Base-by-base conservation (phyloP, 1,140 invertebrate genomes). In the Campoletis sonorensis region DNA sequence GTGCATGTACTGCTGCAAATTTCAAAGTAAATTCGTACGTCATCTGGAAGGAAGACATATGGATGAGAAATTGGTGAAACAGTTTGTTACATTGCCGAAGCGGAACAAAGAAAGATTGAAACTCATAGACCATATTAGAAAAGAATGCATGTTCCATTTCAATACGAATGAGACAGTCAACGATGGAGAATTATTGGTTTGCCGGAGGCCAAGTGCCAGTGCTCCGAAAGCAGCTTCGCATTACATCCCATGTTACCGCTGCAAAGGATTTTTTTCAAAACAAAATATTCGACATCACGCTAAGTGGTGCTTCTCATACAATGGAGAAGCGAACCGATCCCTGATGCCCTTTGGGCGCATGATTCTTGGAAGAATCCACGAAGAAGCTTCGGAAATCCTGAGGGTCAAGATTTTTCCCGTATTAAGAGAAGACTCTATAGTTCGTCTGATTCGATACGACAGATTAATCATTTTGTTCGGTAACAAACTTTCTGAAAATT, bases 401-500 rank as follows among this genome's bases (percentile, higher is more conserved):
- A 49, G 76, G 51, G 40, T 67, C 21, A 27, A 70, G 8, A 15
- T 85, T n/a, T 81, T 82, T 15, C 81, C 82, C 13, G n/a, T 73
- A 15, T 23, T 82, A 21, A 73, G 82, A 58, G 82, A 85, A 72
- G 81, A 85, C 16, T 64, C 81, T 15, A 80, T 82, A 18, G 78
- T 78, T 15, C 58, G 78, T 1, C 21, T 49, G 0, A 83, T 84
- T 13, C 30, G 79, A 27, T 85, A 84, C 75, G 82, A 85, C 75
- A 26, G 80, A 0, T 21, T 84, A 23, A n/a, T 84, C 1, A 85
- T 82, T 23, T 10, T 40, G 13, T 84, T 71, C 61, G 84, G 40
- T 0, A 85, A 85, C 33, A 82, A 81, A 73, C 61, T 83, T 58
- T 79, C 82, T 72, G 75, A 72, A 0, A 82, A 81, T 40, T 82